Percentiles rank a stretch among this genome's conserved stretches.
phyloP scores from a whole-genome alignment of 2,888 invertebrate genomes.

The Anaspis maculata region DNA sequence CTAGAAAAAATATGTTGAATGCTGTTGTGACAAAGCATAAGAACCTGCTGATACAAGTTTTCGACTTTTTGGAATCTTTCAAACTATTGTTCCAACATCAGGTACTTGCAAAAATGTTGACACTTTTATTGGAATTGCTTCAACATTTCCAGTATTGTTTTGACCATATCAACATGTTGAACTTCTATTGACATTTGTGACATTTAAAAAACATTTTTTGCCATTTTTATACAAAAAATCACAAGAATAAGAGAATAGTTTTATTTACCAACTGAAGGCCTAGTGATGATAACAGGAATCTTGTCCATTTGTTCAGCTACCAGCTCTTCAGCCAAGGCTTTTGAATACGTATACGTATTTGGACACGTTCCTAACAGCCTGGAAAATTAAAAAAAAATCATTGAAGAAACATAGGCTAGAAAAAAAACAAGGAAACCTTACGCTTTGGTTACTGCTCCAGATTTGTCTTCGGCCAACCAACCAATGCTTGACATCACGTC shows the following conservation, averaged over 20 bases:
- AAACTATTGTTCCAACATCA: no score
- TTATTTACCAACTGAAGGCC: constrained; percentile 73
- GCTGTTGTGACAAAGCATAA: no score
- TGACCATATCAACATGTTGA: no score
- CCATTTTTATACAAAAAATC: background rate
- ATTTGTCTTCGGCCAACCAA: constrained; percentile 25
- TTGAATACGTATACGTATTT: constrained; percentile 87
- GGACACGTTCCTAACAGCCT: constrained; percentile 66
- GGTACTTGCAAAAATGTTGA: no score
- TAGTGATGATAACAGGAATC: constrained; percentile 67
- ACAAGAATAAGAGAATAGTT: background rate
- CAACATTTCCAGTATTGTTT: no score
- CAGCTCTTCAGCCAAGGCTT: constrained; percentile 76
- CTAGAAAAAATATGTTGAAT: no score
- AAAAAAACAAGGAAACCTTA: constrained; percentile 7
- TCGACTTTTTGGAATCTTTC: no score
- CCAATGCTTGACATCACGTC: constrained; percentile 22
- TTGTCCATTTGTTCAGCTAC: constrained; percentile 65
- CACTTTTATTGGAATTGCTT: no score
- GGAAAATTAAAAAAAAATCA: constrained; percentile 22
- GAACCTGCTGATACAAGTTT: no score
- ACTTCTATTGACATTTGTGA: no score
- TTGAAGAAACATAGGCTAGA: constrained; percentile 32
- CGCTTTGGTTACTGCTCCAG: constrained; percentile 21
- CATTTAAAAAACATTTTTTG: background rate